Conservation (phyloP, 2,113 vertebrate species). For the Chinchilla lanigera region DNA sequence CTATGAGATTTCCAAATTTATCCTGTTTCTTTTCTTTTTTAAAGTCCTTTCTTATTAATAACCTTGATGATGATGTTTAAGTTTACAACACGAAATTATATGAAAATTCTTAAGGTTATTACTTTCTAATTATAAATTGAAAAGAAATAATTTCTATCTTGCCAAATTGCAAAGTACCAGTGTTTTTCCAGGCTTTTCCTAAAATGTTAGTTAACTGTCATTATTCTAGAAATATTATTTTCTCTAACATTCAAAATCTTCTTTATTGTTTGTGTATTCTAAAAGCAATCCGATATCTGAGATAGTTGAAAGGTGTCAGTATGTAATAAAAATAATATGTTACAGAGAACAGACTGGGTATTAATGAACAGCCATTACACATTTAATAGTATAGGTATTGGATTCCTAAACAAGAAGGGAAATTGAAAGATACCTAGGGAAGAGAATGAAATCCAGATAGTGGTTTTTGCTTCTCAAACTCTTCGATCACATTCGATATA, state of each 20-base stretch:
- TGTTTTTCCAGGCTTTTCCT: not conserved
- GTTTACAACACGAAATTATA: not conserved
- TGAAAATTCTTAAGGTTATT: not conserved
- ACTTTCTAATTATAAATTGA: not conserved
- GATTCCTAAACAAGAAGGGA: not conserved
- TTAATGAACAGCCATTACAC: not conserved
- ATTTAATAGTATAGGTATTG: not conserved
- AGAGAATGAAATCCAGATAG: not conserved
- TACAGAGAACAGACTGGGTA: not conserved
- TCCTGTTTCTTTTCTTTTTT: not conserved
- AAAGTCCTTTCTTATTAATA: not conserved
- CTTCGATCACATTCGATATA: not conserved
- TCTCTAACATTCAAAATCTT: not conserved
- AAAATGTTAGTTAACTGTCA: conserved; percentile 10
- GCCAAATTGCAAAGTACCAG: not conserved
- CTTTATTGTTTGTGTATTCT: not conserved
- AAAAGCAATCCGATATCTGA: not conserved
- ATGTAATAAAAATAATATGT: not conserved
- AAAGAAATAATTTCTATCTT: not conserved
- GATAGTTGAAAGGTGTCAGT: not conserved
- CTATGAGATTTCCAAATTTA: not conserved
- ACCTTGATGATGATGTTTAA: not conserved
- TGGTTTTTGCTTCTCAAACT: not conserved
- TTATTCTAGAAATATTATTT: not conserved
- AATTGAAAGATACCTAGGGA: not conserved